Conservation (phyloP, 2,113 vertebrate genomes). For the pig (Sus scrofa) region T2T-Sscrofa CM000817.6:116950001-116950500, state of each 20-base stretch:
- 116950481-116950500: slow-evolving; percentile 64
- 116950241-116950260: slow-evolving; percentile 27
- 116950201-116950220: not conserved
- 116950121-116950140: not conserved
- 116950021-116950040: not conserved
- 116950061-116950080: not conserved
- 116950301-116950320: slow-evolving; percentile 7
- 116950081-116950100: not conserved
- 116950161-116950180: not conserved
- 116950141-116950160: slow-evolving; percentile 5
- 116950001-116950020: not conserved
- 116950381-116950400: slow-evolving; percentile 41
- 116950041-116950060: not conserved
- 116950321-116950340: not conserved
- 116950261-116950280: slow-evolving; percentile 35
- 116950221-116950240: not conserved
- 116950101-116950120: not conserved
- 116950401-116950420: not conserved
- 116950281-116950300: slow-evolving; percentile 69
- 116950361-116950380: slow-evolving; percentile 34
- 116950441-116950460: slow-evolving; percentile 57
- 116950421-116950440: not conserved
- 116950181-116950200: slow-evolving; percentile 55
- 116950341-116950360: slow-evolving; percentile 66
- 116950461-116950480: slow-evolving; percentile 68